A percentile compares a stretch with the other conserved stretches of the same genome.
phyloP scores from a whole-genome alignment of 2,113 vertebrate genomes.

The Pangasianodon gigas region DNA sequence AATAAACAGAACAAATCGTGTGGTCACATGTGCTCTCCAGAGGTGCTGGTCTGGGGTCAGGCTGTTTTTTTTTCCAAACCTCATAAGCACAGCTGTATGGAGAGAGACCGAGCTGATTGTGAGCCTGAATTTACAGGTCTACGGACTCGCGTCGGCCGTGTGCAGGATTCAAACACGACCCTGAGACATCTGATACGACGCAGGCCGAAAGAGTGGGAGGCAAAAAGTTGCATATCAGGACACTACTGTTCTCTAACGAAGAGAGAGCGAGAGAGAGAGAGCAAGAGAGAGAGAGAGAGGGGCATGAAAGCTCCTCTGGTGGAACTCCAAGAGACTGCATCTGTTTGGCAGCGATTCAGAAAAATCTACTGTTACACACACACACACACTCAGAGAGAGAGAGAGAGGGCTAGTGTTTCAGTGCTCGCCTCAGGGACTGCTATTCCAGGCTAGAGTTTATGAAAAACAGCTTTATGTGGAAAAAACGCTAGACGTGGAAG shows the following conservation, averaged over 20 bases:
- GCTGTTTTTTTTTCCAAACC: slow-evolving; percentile 11
- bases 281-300: slow-evolving; percentile 59
- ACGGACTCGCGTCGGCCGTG: background rate
- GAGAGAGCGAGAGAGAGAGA: slow-evolving; percentile 9
- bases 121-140: slow-evolving; percentile 14
- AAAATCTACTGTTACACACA: slow-evolving; percentile 78
- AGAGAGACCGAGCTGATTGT: slow-evolving; percentile 27
- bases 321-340: slow-evolving; percentile 79
- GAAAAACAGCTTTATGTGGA: slow-evolving; percentile 84
- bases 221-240: slow-evolving; percentile 31
- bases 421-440: slow-evolving; percentile 74
- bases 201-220: slow-evolving; percentile 32
- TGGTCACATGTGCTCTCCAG: slow-evolving; percentile 11
- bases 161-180: slow-evolving; percentile 12
- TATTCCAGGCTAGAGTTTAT: slow-evolving; percentile 80
- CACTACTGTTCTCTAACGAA: slow-evolving; percentile 35
- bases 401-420: slow-evolving; percentile 72
- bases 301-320: slow-evolving; percentile 75
- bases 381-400: slow-evolving; percentile 48
- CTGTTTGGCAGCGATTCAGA: slow-evolving; percentile 80
- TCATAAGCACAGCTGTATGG: slow-evolving; percentile 10
- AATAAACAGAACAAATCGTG: slow-evolving; percentile 23
- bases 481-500: slow-evolving; percentile 65
- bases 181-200: slow-evolving; percentile 2
- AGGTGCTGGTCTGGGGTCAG: slow-evolving; percentile 16